phyloP scores from a whole-genome alignment of 2,113 vertebrate genomes.

The Hyla sarda region DNA sequence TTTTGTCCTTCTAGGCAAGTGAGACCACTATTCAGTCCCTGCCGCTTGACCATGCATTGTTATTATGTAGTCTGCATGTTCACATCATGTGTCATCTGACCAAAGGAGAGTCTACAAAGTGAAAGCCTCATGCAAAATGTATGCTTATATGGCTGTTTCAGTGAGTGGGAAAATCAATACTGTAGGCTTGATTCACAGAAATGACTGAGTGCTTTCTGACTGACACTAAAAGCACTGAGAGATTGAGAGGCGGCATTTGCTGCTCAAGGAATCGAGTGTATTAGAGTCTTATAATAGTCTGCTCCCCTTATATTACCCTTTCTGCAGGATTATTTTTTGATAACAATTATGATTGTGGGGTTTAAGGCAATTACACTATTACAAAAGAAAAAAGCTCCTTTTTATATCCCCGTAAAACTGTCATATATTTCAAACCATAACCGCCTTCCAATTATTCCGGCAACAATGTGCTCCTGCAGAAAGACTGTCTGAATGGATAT shows the following conservation, averaged over 20 bases:
- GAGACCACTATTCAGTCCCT: constrained; percentile 77
- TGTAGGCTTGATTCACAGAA: constrained; percentile 92
- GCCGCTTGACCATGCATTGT: constrained; percentile 85
- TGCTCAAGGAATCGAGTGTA: constrained; percentile 85
- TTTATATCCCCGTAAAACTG: constrained; percentile 83
- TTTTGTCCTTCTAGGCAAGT: constrained; percentile 80
- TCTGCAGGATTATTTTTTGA: constrained; percentile 92
- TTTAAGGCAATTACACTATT: constrained; percentile 88
- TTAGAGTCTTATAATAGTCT: constrained; percentile 88
- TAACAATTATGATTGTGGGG: constrained; percentile 87
- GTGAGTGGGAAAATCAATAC: constrained; percentile 99
- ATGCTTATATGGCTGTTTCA: constrained; percentile 99
- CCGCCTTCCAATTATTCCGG: constrained; percentile 92
- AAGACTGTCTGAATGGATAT: constrained; percentile 82
- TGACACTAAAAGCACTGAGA: constrained; percentile 98
- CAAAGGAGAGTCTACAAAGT: constrained; percentile 92
- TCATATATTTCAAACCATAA: constrained; percentile 84
- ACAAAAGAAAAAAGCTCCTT: constrained; percentile 79
- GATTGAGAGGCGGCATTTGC: constrained; percentile 90
- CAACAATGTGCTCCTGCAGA: constrained; percentile 82
- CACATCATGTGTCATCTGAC: constrained; percentile 96
- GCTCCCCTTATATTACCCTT: constrained; percentile 93
- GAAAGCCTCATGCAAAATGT: constrained; percentile 99
- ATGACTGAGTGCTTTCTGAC: constrained; percentile 98
- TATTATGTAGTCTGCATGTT: constrained; percentile 91